A percentile compares a stretch with the other conserved stretches of the same genome.
phyloP scores from a whole-genome alignment of 2,113 vertebrate species.

The Columbina picui region DNA sequence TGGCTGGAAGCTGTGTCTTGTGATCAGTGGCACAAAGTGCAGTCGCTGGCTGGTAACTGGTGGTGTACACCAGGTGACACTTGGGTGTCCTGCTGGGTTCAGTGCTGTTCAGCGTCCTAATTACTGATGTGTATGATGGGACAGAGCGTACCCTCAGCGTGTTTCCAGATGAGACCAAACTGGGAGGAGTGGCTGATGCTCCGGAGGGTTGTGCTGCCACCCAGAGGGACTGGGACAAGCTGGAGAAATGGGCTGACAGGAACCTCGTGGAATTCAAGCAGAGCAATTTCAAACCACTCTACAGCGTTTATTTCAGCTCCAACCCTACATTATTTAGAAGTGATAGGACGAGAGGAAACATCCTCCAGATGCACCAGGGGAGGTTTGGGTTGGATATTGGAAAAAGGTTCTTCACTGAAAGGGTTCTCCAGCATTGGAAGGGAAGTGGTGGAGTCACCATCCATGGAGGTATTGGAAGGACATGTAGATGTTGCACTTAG shows the following conservation, averaged over 20 bases:
- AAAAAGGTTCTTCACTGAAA: no score
- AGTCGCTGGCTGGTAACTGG: neutral
- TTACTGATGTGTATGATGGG: neutral
- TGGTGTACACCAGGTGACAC: neutral
- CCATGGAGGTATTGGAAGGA: no score
- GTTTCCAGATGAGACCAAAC: fast-evolving
- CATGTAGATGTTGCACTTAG: no score
- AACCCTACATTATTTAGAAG: no score
- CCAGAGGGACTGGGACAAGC: no score
- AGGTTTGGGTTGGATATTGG: no score
- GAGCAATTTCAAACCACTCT: neutral
- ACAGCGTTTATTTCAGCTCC: no score
- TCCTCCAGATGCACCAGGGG: no score
- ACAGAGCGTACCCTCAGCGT: no score
- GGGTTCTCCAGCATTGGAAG: no score
- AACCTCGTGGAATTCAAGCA: neutral
- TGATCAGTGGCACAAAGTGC: neutral
- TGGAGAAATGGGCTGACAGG: neutral
- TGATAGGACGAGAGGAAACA: no score
- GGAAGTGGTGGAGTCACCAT: no score
- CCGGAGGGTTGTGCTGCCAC: neutral
- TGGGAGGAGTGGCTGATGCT: neutral
- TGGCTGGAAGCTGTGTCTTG: fast-evolving
- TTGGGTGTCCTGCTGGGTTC: neutral
- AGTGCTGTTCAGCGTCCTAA: neutral